Base-by-base conservation (phyloP, 2,888 invertebrate genomes). In the Augiades crinisus region DNA sequence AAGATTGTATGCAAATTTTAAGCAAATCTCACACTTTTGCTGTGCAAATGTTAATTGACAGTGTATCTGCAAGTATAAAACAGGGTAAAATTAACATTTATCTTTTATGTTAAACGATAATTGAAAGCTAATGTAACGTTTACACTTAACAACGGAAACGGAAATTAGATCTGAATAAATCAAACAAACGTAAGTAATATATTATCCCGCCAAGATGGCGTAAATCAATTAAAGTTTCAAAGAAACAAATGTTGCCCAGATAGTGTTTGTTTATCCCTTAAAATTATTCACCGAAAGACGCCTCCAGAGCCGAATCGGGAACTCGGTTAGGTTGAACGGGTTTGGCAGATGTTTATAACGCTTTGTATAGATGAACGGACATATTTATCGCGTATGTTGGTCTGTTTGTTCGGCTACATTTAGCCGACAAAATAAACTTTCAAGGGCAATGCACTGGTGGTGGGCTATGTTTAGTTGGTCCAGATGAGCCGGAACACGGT, bases 391-490 rank as follows among this genome's bases (percentile, higher is more conserved):
- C 22, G 44, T 37, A 40, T 33, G 41, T 27, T 47, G 43, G 52
- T 36, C 31, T 45, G 47, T 37, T 36, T 37, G 38, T 30, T 43
- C 40, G 31, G 38, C 34, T 37, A 47, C 60, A 61, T 61, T 56
- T 60, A 58, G 60, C 55, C 58, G 57, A 57, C 58, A 57, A 63
- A 61, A 63, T 63, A 63, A 63, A 62, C 62, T 57, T 59, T 62
- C 63, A 63, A 63, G 63, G 63, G 61, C 60, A 60, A 57, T 61
- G 63, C 62, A 59, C 63, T 55, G 59, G 17, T 43, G 38, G 45
- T 51, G 24, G 40, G 45, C 54, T 47, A 53, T 57, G 49, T 50
- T 43, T 50, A 43, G 50, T 43, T 36, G 21, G 31, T 44, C 44
- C 44, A 51, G 43, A 19, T 17, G 30, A 21, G 19, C 8, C 43